Evolutionary conservation across 2,888 invertebrate genomes (phyloP).

Genomic region (Mycalesis mineus): DNA sequence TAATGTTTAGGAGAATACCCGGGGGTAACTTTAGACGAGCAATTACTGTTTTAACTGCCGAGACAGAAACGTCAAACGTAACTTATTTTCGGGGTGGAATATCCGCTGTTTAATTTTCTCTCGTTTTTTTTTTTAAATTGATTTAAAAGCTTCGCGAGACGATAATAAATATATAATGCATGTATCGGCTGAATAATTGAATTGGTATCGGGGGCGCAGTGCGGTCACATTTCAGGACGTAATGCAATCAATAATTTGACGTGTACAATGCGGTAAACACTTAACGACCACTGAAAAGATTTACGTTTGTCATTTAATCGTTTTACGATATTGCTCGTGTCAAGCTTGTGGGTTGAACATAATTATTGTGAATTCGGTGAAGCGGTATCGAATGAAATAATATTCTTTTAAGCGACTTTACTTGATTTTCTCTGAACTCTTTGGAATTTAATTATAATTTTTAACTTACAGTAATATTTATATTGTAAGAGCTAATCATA

Average conservation of each 20-base stretch:
- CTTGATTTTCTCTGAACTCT: too few relatives aligned
- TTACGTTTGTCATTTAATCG: conserved; percentile 52
- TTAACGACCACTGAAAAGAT: conserved; percentile 56
- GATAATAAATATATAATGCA: conserved; percentile 41
- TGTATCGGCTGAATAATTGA: conserved; percentile 51
- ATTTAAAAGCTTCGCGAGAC: conserved; percentile 26
- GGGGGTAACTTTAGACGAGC: conserved; percentile 73
- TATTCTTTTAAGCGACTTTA: too few relatives aligned
- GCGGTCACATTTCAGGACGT: conserved; percentile 47
- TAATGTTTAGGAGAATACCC: conserved; percentile 73
- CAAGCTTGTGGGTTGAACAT: conserved; percentile 26
- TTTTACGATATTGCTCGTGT: conserved; percentile 62
- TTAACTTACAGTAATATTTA: too few relatives aligned
- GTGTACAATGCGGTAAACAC: conserved; percentile 52
- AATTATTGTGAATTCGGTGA: conserved; percentile 46
- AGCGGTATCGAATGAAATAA: neutral
- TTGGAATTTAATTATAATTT: too few relatives aligned
- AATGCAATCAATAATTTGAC: conserved; percentile 62
- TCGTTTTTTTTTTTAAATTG: conserved; percentile 23
- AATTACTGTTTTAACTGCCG: conserved; percentile 75
- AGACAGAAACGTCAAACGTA: conserved; percentile 70
- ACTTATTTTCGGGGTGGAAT: conserved; percentile 61
- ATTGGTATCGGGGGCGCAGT: conserved; percentile 40
- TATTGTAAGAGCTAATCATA: too few relatives aligned
- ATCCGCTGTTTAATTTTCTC: conserved; percentile 40